phyloP scores from a whole-genome alignment of 2,113 vertebrate species.

The Plotosus lineatus region DNA sequence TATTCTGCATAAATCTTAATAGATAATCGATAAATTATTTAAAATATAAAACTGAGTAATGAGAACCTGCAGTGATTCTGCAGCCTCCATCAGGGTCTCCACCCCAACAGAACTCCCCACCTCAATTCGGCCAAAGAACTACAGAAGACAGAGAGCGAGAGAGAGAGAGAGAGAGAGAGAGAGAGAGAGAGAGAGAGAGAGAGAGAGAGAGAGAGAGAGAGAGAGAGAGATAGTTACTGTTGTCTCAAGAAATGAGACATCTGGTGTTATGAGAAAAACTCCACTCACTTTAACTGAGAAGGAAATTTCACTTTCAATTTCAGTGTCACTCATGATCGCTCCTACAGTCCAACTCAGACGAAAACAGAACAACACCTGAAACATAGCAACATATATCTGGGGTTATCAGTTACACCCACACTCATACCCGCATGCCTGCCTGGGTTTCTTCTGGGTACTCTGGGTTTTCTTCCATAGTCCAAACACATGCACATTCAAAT shows the following conservation, averaged over 20 bases:
- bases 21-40: not conserved
- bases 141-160: not conserved
- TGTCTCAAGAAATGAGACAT: not conserved
- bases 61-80: constrained; percentile 35
- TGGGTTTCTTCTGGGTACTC: too few species aligned
- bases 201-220: not conserved
- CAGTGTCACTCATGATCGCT: constrained; percentile 60
- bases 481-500: too few species aligned
- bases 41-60: not conserved
- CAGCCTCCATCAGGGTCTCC: constrained; percentile 65
- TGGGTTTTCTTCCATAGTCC: too few species aligned
- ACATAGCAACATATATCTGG: not conserved
- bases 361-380: not conserved
- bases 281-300: constrained; percentile 68
- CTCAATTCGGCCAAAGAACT: constrained; percentile 72
- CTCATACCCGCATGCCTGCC: too few species aligned
- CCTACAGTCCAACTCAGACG: not conserved
- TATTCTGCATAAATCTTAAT: not conserved
- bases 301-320: constrained; percentile 67
- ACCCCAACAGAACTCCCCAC: constrained; percentile 62
- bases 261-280: not conserved
- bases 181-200: not conserved
- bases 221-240: not conserved
- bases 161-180: not conserved
- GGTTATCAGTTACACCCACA: not conserved